Base-by-base conservation (phyloP, 30 jellyfish, hydroid and myxozoan genomes). In the Calvadosia cruxmelitensis region DNA sequence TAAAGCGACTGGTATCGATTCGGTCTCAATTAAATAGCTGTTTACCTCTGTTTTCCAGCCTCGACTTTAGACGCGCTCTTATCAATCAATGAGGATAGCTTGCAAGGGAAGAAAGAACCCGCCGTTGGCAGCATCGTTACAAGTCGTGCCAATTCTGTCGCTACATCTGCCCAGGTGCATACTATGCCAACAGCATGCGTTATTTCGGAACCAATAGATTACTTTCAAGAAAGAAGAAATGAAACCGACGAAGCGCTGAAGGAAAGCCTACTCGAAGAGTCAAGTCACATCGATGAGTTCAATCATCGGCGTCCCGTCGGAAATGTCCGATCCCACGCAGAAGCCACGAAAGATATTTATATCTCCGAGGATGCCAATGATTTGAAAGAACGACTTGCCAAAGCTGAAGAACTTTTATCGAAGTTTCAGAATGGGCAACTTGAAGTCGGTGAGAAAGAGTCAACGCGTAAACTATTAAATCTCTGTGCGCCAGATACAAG, bases 61-160 rank as follows among this genome's bases (percentile, higher is more conserved):
- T 67, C 87, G 7, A 81, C 94, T 0, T 35, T 81, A 12, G 94
- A 73, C 12, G 84, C 84, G 10, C 69, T 80, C 57, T 57, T 80
- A 81, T 75, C 84, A 15, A 49, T 80, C 13, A 85, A 80, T 29
- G 93, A 80, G 27, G 50, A 50, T 69, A 64, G 33, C 29, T 66
- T 79, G 87, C 68, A 3, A 33, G 79, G 36, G 24, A 27, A 27
- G 64, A 3, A 31, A 24, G 2, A 23, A 1, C 15, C 66, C 63
- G 65, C 13, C 30, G 28, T 64, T 64, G 20, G 28, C 23, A 27
- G 29, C 42, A 27, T 52, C 5, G 28, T 15, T 52, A 23, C 13
- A 31, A 34, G 62, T 3, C 66, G 68, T 79, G 68, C 68, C 87
- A 76, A 31, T 79, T 76, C 29, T 48, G n/a, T 10, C n/a, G 61